These are phyloP conservation scores for Alitta virens DNA, from an alignment of 2,888 invertebrate genomes.

Conservation along the genomic window DNA sequence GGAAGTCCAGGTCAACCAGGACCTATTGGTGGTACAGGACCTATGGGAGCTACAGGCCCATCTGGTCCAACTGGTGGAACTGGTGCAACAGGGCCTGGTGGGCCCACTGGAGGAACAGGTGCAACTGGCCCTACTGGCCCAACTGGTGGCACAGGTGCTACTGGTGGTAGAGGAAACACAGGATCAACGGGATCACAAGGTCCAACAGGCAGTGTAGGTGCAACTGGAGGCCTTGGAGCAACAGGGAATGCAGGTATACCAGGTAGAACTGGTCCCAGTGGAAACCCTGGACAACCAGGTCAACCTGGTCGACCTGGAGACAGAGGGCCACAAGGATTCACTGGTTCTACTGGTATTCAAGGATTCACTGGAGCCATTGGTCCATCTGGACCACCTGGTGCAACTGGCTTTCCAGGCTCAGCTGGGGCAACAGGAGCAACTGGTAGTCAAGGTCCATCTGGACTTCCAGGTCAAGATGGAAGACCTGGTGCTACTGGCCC, in stretches of 20 bases:
- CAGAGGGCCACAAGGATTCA: constrained; percentile 7
- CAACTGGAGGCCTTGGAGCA: constrained; percentile 2
- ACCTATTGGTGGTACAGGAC: not conserved
- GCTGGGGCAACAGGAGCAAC: constrained; percentile 18
- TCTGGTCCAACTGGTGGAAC: constrained; percentile 20
- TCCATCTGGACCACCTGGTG: constrained; percentile 8
- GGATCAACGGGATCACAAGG: constrained; percentile 23
- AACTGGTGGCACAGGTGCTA: constrained; percentile 20
- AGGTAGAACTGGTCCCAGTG: constrained; percentile 6
- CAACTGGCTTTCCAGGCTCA: constrained; percentile 13
- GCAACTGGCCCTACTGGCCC: constrained; percentile 8
- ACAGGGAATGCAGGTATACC: not conserved
- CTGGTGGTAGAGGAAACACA: constrained; percentile 19
- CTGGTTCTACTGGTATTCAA: constrained; percentile 12
- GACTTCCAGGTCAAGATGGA: not conserved
- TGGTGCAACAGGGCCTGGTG: constrained; percentile 4
- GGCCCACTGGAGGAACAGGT: constrained; percentile 17
- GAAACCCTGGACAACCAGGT: constrained; percentile 2
- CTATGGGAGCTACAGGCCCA: not conserved
- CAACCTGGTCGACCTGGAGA: constrained; percentile 3
- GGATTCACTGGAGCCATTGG: constrained; percentile 19
- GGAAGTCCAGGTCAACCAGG: constrained; percentile 5
- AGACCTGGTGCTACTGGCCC: constrained; percentile 16
- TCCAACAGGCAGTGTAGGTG: constrained; percentile 20
- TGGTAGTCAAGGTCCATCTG: constrained; percentile 8